Percentiles rank a stretch among this genome's conserved stretches.
These are phyloP conservation scores for Cebus imitator DNA, from an alignment of 2,113 vertebrate genomes.

Conservation along the genomic window DNA sequence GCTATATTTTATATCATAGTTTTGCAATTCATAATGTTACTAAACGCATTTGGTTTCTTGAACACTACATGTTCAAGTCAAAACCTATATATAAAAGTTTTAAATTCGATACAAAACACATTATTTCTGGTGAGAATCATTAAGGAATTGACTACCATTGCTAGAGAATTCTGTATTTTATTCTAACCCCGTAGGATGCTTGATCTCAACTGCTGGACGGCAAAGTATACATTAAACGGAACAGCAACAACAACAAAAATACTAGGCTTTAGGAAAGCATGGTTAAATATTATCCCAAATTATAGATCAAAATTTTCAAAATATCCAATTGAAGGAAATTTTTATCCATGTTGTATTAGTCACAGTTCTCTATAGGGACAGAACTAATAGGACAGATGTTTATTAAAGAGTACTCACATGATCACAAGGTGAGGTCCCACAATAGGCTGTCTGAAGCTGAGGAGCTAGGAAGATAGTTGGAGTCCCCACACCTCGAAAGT, in stretches of 20 bases:
- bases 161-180: neutral
- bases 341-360: too few species aligned
- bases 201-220: neutral
- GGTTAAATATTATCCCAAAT: neutral
- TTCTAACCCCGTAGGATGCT: neutral
- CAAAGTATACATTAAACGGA: neutral
- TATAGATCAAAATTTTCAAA: neutral
- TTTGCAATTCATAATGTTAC: neutral
- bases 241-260: neutral
- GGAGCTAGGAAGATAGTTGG: too few species aligned
- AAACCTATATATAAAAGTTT: neutral
- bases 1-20: neutral
- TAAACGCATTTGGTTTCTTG: neutral
- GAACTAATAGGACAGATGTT: too few species aligned
- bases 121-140: neutral
- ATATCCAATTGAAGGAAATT: neutral
- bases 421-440: too few species aligned
- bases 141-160: neutral
- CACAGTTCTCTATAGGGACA: too few species aligned
- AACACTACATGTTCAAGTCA: neutral
- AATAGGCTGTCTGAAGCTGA: too few species aligned
- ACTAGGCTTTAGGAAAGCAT: accelerated
- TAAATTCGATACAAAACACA: neutral
- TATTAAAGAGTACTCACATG: too few species aligned
- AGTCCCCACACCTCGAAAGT: too few species aligned